Base-by-base conservation (phyloP, 2,797 vertebrate species). In the Karalla daura region DNA sequence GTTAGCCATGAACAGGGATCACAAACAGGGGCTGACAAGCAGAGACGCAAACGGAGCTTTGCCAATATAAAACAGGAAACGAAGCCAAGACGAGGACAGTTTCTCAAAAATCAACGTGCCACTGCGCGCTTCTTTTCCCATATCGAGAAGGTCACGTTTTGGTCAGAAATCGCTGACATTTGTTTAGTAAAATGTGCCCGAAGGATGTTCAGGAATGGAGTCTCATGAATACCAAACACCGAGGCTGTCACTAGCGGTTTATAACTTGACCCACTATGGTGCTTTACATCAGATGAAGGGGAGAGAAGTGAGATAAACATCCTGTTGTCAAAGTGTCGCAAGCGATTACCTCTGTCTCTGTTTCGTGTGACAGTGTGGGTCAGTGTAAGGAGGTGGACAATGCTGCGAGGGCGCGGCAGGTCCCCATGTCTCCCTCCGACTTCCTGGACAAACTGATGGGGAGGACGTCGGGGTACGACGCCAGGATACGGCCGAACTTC, bases 381-480 rank as follows among this genome's bases (percentile, higher is more conserved):
- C 93, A 90, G 25, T 93, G 94, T 76, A 90, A 93, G 72, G 96
- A 96, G 88, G 66, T 89, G 53, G 95, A 95, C 86, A 84, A 87
- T 46, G 77, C 89, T 37, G 82, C 88, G 3, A 93, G 69, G 86
- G 41, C 77, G 46, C 43, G 68, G 18, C 51, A 91, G 86, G 80
- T 30, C 1, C 91, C 91, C 0, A 94, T 95, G 94, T 96, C 95
- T 5, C 96, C 95, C 1, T 98, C 96, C 2, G 96, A 97, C 81
- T 98, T 97, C 73, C 89, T 97, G 78, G 95, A 97, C 86, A 96
- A 96, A 82, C 93, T 96, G 39, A 97, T 97, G 96, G 96, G 96
- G 23, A 90, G 93, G 51, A 97, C 95, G 0, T 98, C 96, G 2
- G 96, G 96, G 30, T 98, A 98, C 0, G 96, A 97, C 0, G 95